A percentile compares a stretch with the other conserved stretches of the same genome.
Evolutionary conservation across 2,888 invertebrate genomes (phyloP).

Genomic region (Drosophila rellima): DNA sequence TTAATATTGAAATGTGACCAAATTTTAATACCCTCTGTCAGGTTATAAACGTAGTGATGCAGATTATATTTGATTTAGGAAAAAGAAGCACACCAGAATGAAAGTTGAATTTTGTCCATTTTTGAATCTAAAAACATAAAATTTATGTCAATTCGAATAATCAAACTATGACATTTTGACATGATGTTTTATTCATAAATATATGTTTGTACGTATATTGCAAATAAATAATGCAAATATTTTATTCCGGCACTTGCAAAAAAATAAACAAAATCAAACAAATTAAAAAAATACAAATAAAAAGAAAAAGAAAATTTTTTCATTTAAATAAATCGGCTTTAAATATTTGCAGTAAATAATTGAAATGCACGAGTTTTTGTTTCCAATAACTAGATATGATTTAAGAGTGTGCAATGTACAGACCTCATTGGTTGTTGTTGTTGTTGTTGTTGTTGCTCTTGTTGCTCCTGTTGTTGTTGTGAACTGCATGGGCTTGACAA

Average conservation of each 20-base stretch:
- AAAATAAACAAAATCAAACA: too few relatives aligned
- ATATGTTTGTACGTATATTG: not conserved
- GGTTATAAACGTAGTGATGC: too few relatives aligned
- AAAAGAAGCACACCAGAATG: too few relatives aligned
- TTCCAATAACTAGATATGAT: conserved; percentile 5
- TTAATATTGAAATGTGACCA: too few relatives aligned
- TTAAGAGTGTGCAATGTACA: not conserved
- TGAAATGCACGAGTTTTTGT: not conserved
- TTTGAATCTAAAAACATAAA: too few relatives aligned
- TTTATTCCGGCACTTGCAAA: not conserved
- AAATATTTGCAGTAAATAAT: not conserved
- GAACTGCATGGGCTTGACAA: conserved; percentile 43
- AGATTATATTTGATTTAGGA: too few relatives aligned
- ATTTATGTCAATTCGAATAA: too few relatives aligned
- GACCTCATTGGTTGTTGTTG: not conserved
- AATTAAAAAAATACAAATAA: too few relatives aligned
- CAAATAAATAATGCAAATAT: conserved; percentile 7
- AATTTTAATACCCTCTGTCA: too few relatives aligned
- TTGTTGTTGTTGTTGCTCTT: conserved; percentile 1
- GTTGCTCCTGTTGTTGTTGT: conserved; percentile 4
- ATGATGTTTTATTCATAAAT: not conserved
- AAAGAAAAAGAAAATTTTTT: not conserved
- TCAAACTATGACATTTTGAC: not conserved
- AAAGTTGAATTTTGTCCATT: too few relatives aligned
- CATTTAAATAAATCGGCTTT: not conserved